Percentiles rank a stretch among this genome's conserved stretches.
Conservation (phyloP, 2,888 invertebrate genomes). For the Cistogaster globosa region DNA sequence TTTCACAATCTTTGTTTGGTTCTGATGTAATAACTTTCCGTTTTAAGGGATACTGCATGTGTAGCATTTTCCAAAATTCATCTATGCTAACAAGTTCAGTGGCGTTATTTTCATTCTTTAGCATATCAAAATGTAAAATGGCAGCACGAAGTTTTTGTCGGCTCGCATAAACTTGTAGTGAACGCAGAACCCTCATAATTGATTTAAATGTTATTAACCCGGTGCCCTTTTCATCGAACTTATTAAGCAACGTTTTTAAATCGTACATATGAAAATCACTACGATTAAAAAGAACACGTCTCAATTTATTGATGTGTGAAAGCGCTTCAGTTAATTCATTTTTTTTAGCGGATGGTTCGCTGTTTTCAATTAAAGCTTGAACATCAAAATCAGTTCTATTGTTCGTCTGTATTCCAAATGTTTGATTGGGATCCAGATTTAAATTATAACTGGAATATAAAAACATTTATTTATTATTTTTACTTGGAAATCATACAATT, state of each 20-base stretch:
- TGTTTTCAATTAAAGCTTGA: constrained; percentile 75
- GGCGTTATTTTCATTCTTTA: constrained; percentile 72
- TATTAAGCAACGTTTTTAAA: constrained; percentile 73
- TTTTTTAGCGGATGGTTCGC: constrained; percentile 70
- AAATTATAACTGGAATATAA: constrained; percentile 60
- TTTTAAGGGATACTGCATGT: constrained; percentile 75
- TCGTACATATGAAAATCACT: constrained; percentile 75
- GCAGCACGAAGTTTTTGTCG: constrained; percentile 73
- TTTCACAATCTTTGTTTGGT: constrained; percentile 68
- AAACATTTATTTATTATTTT: not conserved
- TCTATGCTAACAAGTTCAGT: constrained; percentile 74
- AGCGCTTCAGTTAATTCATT: constrained; percentile 72
- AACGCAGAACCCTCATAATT: constrained; percentile 73
- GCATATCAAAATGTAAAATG: constrained; percentile 73
- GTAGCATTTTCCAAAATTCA: constrained; percentile 74
- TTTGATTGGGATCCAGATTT: constrained; percentile 63
- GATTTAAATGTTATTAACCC: constrained; percentile 72
- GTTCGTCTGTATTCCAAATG: constrained; percentile 71
- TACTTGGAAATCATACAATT: too few species aligned
- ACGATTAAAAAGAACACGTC: constrained; percentile 74
- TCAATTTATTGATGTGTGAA: constrained; percentile 75
- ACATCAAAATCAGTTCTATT: constrained; percentile 69
- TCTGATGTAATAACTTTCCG: constrained; percentile 68
- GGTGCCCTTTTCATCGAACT: constrained; percentile 72
- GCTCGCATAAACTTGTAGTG: constrained; percentile 73